phyloP scores from a whole-genome alignment of 2,797 vertebrate species.

The Myotis vivesi region DNA sequence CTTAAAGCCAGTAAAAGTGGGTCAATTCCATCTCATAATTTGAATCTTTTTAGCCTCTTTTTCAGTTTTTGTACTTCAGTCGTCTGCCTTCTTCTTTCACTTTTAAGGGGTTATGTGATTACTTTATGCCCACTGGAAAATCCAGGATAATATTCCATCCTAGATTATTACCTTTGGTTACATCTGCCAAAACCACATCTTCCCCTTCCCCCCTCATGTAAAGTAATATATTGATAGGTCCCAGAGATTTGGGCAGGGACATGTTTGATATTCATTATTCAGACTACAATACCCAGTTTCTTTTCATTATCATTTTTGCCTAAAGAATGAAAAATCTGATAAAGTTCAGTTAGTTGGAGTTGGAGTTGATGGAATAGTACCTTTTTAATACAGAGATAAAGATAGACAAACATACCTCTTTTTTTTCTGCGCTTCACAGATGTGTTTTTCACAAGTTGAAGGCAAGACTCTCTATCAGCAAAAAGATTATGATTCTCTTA shows the following conservation, averaged over 20 bases:
- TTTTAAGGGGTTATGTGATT: neutral
- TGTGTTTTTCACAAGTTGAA: neutral
- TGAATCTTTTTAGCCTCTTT: neutral
- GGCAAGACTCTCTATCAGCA: neutral
- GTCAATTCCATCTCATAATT: neutral
- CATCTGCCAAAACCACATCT: neutral
- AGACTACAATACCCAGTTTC: neutral
- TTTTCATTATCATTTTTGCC: neutral
- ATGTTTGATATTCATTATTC: neutral
- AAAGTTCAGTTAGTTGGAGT: neutral
- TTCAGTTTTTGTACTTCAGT: neutral
- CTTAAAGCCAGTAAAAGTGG: neutral
- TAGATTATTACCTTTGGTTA: neutral
- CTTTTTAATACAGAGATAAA: neutral
- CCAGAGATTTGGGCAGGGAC: neutral
- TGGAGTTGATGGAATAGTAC: neutral
- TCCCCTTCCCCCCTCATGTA: accelerated
- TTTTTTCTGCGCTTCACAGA: neutral
- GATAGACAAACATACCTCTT: neutral
- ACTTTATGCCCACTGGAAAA: neutral
- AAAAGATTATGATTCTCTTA: neutral
- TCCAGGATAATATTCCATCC: neutral
- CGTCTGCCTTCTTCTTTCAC: neutral
- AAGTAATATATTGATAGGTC: neutral
- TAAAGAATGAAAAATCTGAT: neutral